These are phyloP conservation scores for Urocolius indicus DNA, from an alignment of 2,113 vertebrate species.

Conservation along the genomic window DNA sequence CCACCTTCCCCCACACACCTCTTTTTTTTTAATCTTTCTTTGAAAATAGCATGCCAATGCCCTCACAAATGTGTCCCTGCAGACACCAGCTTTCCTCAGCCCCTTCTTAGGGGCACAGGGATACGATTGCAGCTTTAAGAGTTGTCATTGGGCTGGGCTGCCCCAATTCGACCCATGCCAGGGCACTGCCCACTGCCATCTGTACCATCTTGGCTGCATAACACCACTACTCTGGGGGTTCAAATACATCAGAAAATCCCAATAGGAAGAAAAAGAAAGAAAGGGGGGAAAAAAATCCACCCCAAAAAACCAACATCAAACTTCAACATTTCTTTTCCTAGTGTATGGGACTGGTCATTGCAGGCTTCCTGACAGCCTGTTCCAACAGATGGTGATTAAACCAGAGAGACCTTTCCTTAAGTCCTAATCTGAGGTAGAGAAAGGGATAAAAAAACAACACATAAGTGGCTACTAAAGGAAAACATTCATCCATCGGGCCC, in stretches of 20 bases:
- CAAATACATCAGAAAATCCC: background rate
- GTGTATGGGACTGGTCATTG: background rate
- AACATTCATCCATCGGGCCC: background rate
- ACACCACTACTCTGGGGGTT: rapidly evolving
- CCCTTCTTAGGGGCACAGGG: background rate
- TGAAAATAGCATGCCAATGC: background rate
- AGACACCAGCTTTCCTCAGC: background rate
- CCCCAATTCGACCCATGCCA: background rate
- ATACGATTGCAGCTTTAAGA: background rate
- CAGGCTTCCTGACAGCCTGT: rapidly evolving
- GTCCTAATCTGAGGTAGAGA: background rate
- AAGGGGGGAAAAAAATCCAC: no score
- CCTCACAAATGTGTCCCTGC: background rate
- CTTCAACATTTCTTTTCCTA: background rate
- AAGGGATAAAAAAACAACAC: background rate
- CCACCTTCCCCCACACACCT: no score
- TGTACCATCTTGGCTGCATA: no score
- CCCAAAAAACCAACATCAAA: background rate
- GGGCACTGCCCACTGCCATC: background rate
- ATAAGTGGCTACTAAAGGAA: background rate
- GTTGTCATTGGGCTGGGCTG: background rate
- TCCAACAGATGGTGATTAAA: background rate
- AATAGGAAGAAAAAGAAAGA: rapidly evolving
- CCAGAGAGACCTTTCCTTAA: background rate
- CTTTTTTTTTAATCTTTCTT: background rate